A percentile compares a stretch with the other conserved stretches of the same genome.
These are phyloP conservation scores for Neolamprologus cancellatus DNA, from an alignment of 2,113 vertebrate species.

Conservation along the genomic window DNA sequence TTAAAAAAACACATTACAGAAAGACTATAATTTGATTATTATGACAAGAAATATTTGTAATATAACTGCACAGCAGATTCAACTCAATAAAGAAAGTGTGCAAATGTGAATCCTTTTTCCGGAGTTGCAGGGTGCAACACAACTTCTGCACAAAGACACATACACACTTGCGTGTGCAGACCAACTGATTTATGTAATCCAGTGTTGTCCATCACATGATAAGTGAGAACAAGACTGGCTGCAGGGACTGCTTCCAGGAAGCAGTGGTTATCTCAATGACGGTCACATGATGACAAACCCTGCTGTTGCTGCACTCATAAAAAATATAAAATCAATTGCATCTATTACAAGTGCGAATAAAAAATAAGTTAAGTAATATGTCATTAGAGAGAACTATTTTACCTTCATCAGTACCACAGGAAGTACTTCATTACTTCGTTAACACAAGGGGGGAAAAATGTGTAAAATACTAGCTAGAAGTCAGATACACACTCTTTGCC, in stretches of 20 bases:
- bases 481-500: neutral
- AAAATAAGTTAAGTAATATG: neutral
- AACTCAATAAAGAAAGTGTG: neutral
- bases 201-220: slow-evolving; percentile 62
- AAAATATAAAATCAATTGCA: slow-evolving; percentile 4
- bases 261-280: slow-evolving; percentile 35
- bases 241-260: slow-evolving; percentile 59
- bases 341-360: neutral
- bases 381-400: neutral
- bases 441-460: neutral
- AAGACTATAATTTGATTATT: neutral
- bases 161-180: neutral
- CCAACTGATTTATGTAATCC: slow-evolving; percentile 48
- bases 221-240: slow-evolving; percentile 57
- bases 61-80: neutral
- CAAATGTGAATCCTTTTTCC: neutral
- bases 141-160: neutral
- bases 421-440: neutral
- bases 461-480: neutral
- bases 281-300: slow-evolving; percentile 56
- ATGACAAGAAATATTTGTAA: neutral
- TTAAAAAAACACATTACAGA: neutral
- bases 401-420: neutral
- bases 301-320: slow-evolving; percentile 5
- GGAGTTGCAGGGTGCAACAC: neutral